These are phyloP conservation scores for Lonchura striata DNA, from an alignment of 2,113 vertebrate species.

Conservation along the genomic window DNA sequence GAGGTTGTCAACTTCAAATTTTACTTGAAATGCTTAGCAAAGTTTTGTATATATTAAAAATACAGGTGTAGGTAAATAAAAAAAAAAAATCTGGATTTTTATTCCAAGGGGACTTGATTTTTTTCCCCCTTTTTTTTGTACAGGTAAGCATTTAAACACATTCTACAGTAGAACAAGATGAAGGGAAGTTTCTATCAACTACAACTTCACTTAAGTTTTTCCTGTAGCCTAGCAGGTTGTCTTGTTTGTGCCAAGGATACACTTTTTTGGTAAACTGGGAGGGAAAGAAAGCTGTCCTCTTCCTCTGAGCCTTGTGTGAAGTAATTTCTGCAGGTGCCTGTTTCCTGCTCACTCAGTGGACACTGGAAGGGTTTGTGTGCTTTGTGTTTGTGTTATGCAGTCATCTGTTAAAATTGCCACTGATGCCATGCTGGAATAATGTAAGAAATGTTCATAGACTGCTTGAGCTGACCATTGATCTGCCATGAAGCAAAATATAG, in stretches of 20 bases:
- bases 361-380: accelerated
- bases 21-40: neutral
- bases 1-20: neutral
- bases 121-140: neutral
- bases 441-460: neutral
- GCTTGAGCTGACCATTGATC: neutral
- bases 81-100: neutral
- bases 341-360: neutral
- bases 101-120: neutral
- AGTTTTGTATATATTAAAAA: neutral
- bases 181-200: neutral
- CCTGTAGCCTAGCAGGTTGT: neutral
- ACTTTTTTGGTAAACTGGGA: neutral
- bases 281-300: neutral
- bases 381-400: neutral
- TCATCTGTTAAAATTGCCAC: neutral
- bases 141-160: neutral
- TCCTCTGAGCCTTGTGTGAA: neutral
- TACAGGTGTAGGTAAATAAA: neutral
- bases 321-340: neutral
- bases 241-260: neutral
- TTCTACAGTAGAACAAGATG: neutral
- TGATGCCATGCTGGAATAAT: neutral
- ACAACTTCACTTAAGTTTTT: neutral
- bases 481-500: neutral